Conservation (phyloP, 2,888 invertebrate genomes). For the Archaeoteleia sp. region DNA sequence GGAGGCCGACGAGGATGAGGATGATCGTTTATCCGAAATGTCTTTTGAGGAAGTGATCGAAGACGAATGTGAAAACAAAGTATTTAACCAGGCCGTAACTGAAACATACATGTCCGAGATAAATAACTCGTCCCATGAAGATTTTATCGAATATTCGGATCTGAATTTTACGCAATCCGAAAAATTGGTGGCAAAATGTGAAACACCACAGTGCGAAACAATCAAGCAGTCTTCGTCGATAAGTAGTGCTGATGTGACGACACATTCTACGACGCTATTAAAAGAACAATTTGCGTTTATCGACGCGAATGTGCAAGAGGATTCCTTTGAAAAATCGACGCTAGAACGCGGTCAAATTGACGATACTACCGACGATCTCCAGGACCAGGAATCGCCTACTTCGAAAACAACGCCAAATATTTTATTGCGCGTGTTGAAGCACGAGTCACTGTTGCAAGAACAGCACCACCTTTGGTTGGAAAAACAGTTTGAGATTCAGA, state of each 20-base stretch:
- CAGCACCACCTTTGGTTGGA: constrained; percentile 61
- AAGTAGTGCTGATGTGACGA: too few species aligned
- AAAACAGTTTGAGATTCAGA: constrained; percentile 60
- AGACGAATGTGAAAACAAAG: constrained; percentile 70
- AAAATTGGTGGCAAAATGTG: too few species aligned
- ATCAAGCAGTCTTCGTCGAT: too few species aligned
- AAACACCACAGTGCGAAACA: too few species aligned
- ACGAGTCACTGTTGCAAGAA: constrained; percentile 57
- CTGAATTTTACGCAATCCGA: too few species aligned
- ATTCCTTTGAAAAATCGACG: too few species aligned
- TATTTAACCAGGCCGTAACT: too few species aligned
- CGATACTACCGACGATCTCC: neutral
- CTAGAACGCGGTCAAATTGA: neutral
- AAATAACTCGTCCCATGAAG: too few species aligned
- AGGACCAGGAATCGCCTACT: neutral
- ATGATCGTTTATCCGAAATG: constrained; percentile 20
- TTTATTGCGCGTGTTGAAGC: constrained; percentile 38
- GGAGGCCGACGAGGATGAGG: too few species aligned
- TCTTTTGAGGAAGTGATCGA: constrained; percentile 62
- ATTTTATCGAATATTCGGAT: neutral
- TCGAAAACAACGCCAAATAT: constrained; percentile 1
- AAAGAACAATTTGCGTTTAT: neutral
- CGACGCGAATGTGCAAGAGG: neutral
- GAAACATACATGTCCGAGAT: too few species aligned
- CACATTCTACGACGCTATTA: too few species aligned